Evolutionary conservation across 2,888 invertebrate genomes (phyloP).

Genomic region (Lasioglossum malachurum): DNA sequence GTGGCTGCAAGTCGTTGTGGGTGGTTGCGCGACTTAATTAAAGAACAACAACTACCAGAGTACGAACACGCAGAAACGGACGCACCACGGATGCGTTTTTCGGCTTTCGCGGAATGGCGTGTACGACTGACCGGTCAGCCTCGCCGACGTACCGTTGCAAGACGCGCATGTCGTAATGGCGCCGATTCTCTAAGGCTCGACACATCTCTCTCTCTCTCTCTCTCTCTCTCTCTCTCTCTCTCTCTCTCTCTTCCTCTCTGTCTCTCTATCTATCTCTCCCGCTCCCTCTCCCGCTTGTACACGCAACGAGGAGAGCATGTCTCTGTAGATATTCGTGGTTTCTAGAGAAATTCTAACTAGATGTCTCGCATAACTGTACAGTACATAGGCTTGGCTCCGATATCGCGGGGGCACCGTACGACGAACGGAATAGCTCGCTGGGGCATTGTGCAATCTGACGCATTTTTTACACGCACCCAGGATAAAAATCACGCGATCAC

Average conservation of each 20-base stretch:
- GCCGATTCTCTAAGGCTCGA: slow-evolving; percentile 72
- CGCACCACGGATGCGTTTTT: slow-evolving; percentile 60
- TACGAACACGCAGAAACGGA: slow-evolving; percentile 30
- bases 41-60: slow-evolving; percentile 4
- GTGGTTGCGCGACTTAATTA: slow-evolving; percentile 49
- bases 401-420: slow-evolving; percentile 63
- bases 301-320: slow-evolving; percentile 50
- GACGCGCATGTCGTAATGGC: slow-evolving; percentile 82
- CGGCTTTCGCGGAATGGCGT: slow-evolving; percentile 72
- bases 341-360: slow-evolving; percentile 51
- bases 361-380: slow-evolving; percentile 39
- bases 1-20: slow-evolving; percentile 60
- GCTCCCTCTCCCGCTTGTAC: neutral
- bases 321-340: slow-evolving; percentile 35
- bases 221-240: neutral
- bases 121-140: slow-evolving; percentile 72
- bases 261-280: slow-evolving; percentile 6
- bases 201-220: slow-evolving; percentile 28
- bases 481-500: slow-evolving; percentile 19
- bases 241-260: slow-evolving; percentile 46
- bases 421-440: slow-evolving; percentile 60
- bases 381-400: neutral
- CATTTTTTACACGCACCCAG: slow-evolving; percentile 20
- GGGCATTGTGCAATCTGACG: slow-evolving; percentile 55
- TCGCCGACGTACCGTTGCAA: slow-evolving; percentile 71